Evolutionary conservation across 2,113 vertebrate species (phyloP), one percentile per base, ranked within the genome.

Genomic region (Coregonus clupeaformis): DNA sequence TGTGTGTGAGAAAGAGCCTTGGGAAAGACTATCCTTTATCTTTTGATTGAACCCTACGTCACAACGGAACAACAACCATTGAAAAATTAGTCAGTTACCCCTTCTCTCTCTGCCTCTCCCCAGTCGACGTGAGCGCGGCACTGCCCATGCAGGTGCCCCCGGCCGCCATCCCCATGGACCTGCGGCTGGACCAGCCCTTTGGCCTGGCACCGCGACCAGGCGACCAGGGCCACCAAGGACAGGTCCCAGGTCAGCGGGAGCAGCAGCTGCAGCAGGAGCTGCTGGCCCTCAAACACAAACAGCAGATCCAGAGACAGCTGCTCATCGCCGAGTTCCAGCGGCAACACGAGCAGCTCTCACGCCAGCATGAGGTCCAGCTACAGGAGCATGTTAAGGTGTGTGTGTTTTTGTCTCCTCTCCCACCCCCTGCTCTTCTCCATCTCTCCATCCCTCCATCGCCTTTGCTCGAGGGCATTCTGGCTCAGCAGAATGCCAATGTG

Each of bases 191-290:
- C 85, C 96, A 95, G 83, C 96, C 82, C 12, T 96, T 98, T 65
- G 82, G 94, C 42, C 91, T 96, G 92, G 92, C 94, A 0, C 92
- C 94, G 42, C 86, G 6, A 79, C 73, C 30, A 85, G 86, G 69
- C 80, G 79, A 68, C 82, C 0, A 76, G 82, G 2, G 18, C 79
- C 74, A 83, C 86, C 73, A 64, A 32, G 30, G 30, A 67, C 89
- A 0, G 90, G 95, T 82, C 89, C 94, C 0, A 75, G 77, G 92
- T 0, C 92, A 94, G 55, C 93, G 95, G 2, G 97, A 98, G 72
- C 96, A 97, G 91, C 97, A 98, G 86, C 93, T 98, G 71, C 98
- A 99, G 90, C 96, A 98, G 91, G 98, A 99, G 89, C 96, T 99
- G 14, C 92, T 98, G 88, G 92, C 94, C 0, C 95, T 99, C 20